phyloP scores from a whole-genome alignment of 1,140 invertebrate genomes.

The Drosophila tristis region DNA sequence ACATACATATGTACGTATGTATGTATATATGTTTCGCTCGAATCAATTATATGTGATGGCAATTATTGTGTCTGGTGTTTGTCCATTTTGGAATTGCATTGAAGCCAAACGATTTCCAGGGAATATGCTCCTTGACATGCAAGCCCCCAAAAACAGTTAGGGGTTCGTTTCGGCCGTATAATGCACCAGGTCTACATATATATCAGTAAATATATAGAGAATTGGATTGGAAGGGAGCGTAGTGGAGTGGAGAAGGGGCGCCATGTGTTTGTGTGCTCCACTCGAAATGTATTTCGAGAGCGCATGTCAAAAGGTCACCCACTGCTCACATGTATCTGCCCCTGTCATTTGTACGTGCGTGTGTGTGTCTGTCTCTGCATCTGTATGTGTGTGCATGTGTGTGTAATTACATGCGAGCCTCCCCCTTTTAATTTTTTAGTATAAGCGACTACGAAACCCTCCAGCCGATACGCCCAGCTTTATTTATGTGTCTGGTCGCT shows the following conservation, averaged over 20 bases:
- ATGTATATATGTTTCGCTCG: neutral
- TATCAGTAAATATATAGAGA: conserved; percentile 4
- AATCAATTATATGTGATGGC: conserved; percentile 37
- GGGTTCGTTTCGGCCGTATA: conserved; percentile 41
- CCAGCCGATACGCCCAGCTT: conserved; percentile 51
- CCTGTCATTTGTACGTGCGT: conserved; percentile 8
- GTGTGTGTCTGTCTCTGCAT: conserved; percentile 2
- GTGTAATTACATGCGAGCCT: conserved; percentile 72
- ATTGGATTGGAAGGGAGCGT: neutral
- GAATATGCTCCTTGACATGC: conserved; percentile 35
- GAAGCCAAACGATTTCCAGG: conserved; percentile 28
- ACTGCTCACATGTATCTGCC: conserved; percentile 39
- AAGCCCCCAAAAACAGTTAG: conserved; percentile 40
- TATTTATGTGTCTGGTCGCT: conserved; percentile 69
- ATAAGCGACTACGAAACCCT: conserved; percentile 49
- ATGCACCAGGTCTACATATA: neutral
- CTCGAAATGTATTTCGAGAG: conserved; percentile 80
- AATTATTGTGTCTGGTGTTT: conserved; percentile 40
- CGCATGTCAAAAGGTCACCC: conserved; percentile 77
- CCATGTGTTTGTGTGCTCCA: conserved; percentile 60
- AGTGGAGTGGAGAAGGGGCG: neutral
- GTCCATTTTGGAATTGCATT: conserved; percentile 34
- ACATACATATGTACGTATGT: neutral
- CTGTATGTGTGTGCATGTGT: conserved; percentile 20
- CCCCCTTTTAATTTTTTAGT: conserved; percentile 69